Evolutionary conservation across 35 echinoderm and acorn worm species (phyloP), one percentile per base, ranked within the genome.

Genomic region (Apostichopus parvimensis): DNA sequence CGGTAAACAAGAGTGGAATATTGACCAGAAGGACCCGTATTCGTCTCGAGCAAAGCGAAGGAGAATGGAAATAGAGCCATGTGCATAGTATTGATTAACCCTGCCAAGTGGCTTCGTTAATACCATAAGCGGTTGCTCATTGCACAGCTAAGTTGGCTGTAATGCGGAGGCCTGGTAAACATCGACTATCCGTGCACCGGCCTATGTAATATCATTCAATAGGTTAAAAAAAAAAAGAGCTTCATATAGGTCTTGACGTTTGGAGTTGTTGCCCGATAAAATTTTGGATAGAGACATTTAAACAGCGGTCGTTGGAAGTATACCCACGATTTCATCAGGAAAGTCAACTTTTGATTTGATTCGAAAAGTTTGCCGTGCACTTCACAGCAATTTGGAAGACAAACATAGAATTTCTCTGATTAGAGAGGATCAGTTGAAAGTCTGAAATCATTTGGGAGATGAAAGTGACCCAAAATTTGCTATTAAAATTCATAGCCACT

Each of bases 31-130:
- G 86, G 86, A 64, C 86, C 86, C 18, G 57, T 28, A 1, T 9
- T 15, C 61, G 26, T 88, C 61, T 73, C 15, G 86, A 52, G 45
- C 64, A 10, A 23, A 72, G 21, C 17, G 34, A 45, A 45, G 60
- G 34, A 64, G 68, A 58, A 88, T 52, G 21, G 62, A 53, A 88
- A 73, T 72, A 9, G 9, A 62, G 45, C 28, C 20, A 60, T 65
- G 45, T 62, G 58, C 21, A 12, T 58, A 15, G 55, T 88, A 88
- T 88, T 88, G 86, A 88, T 88, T 88, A 52, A 72, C 23, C 54
- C 8, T 66, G 57, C 64, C 71, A 88, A 88, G 62, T 88, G 62
- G 86, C 68, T 88, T 88, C 17, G 57, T 88, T 73, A 45, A 45
- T 45, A 88, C 86, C 62, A 68, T 6, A 72, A 73, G 86, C 86